Conservation (phyloP, 2,113 vertebrate species). For the Spilogale gracilis region DNA sequence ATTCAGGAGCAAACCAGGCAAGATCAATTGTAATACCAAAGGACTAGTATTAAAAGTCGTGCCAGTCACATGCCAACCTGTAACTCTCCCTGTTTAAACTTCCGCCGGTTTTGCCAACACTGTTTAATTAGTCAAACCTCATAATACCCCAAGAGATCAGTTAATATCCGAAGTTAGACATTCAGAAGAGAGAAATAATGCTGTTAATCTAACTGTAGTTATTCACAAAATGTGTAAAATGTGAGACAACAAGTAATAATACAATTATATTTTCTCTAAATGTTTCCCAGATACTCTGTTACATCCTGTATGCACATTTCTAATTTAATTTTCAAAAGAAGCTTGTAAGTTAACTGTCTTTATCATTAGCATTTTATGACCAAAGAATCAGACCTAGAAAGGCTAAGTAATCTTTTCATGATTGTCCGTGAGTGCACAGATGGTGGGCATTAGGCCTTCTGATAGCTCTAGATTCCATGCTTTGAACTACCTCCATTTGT, state of each 20-base stretch:
- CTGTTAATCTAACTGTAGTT: not conserved
- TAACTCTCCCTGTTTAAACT: conserved; percentile 3
- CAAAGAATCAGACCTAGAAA: not conserved
- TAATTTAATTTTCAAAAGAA: conserved; percentile 22
- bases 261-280: not conserved
- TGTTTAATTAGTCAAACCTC: conserved; percentile 21
- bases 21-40: conserved; percentile 80
- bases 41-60: conserved; percentile 52
- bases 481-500: not conserved
- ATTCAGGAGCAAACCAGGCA: conserved; percentile 75
- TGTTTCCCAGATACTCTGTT: not conserved
- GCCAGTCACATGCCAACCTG: conserved; percentile 19
- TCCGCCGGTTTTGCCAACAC: not conserved
- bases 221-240: not conserved
- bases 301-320: not conserved
- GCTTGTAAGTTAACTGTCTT: not conserved
- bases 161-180: not conserved
- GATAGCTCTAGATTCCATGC: not conserved
- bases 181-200: not conserved
- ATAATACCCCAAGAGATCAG: not conserved
- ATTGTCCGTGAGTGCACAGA: not conserved
- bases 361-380: not conserved
- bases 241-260: not conserved
- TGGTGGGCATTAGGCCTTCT: not conserved
- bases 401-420: not conserved